A percentile compares a stretch with the other conserved stretches of the same genome.
Conservation (phyloP, 2,113 vertebrate species). For the Gymnobelideus leadbeateri region DNA sequence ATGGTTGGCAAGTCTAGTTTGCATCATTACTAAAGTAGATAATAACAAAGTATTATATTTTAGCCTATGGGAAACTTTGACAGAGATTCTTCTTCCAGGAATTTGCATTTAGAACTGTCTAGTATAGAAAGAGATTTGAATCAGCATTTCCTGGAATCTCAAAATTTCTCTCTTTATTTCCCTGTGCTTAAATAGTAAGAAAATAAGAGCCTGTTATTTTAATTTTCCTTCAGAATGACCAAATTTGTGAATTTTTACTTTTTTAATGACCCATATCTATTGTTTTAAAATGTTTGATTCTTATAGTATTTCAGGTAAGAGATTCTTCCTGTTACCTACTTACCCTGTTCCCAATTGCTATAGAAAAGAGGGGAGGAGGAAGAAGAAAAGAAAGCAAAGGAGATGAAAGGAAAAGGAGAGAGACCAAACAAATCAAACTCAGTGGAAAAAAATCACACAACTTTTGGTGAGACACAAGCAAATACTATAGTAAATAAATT, state of each 20-base stretch:
- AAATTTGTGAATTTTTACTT: background rate
- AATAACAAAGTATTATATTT: constrained; percentile 20
- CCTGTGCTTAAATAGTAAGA: constrained; percentile 47
- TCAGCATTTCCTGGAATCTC: background rate
- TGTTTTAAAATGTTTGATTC: constrained; percentile 19
- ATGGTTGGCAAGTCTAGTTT: constrained; percentile 16
- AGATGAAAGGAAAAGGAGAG: background rate
- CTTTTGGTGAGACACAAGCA: background rate
- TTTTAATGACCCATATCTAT: constrained; percentile 25
- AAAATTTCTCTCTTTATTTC: background rate
- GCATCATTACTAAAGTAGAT: background rate
- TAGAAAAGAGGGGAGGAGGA: background rate
- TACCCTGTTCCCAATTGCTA: background rate
- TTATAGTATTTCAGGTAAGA: background rate
- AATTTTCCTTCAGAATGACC: constrained; percentile 37
- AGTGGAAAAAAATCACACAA: background rate
- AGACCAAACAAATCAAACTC: background rate
- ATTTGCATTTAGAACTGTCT: background rate
- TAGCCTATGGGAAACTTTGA: background rate
- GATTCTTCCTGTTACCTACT: background rate
- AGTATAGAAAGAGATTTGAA: background rate
- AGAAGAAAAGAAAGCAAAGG: background rate
- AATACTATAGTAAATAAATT: background rate
- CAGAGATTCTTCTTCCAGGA: background rate
- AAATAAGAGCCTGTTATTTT: constrained; percentile 5